phyloP scores from a whole-genome alignment of 2,888 invertebrate genomes.

The Nymphalis urticae region DNA sequence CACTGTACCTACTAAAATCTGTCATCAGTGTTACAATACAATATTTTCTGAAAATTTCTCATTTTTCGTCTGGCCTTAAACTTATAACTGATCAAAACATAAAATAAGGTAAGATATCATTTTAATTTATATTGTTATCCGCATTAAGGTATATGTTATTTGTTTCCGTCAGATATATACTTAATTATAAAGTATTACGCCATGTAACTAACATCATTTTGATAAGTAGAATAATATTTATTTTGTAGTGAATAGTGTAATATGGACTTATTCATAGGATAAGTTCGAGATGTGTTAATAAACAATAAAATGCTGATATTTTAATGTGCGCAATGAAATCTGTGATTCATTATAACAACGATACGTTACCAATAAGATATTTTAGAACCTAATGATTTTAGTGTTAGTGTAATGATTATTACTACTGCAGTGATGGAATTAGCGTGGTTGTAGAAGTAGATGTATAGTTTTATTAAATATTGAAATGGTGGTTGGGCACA shows the following conservation, averaged over 20 bases:
- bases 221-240: slow-evolving; percentile 6
- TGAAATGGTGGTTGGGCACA: too few relatives aligned
- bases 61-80: background rate
- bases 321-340: too few relatives aligned
- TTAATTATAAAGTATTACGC: slow-evolving; percentile 1
- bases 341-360: too few relatives aligned
- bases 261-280: background rate
- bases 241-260: background rate
- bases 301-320: too few relatives aligned
- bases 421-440: too few relatives aligned
- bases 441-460: too few relatives aligned
- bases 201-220: background rate
- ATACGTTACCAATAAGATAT: too few relatives aligned
- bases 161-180: background rate
- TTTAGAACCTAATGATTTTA: too few relatives aligned
- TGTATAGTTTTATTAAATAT: too few relatives aligned
- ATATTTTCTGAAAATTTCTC: slow-evolving; percentile 9
- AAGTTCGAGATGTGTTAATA: too few relatives aligned
- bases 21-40: slow-evolving; percentile 13
- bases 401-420: too few relatives aligned
- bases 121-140: background rate
- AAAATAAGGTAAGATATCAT: background rate
- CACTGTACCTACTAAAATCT: background rate
- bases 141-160: background rate
- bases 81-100: background rate